Conservation (phyloP, 2,888 invertebrate species). For the Blomia tropicalis region DNA sequence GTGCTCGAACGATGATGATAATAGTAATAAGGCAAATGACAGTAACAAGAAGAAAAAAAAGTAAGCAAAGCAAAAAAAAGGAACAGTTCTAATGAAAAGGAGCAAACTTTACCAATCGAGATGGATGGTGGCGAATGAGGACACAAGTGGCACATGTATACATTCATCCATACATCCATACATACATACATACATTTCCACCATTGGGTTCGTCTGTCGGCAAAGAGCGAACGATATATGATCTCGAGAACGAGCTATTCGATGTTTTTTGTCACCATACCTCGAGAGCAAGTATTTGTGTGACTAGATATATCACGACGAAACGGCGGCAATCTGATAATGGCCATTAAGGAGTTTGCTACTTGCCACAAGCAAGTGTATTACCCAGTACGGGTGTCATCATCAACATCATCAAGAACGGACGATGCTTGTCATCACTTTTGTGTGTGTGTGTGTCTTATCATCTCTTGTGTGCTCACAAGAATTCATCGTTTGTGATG, state of each 20-base stretch:
- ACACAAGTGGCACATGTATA: no score
- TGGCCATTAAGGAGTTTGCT: background rate
- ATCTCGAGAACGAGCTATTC: background rate
- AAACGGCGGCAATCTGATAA: background rate
- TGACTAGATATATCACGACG: background rate
- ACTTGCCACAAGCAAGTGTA: background rate
- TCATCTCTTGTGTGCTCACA: background rate
- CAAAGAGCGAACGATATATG: no score
- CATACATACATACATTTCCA: no score
- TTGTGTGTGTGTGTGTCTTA: background rate
- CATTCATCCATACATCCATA: no score
- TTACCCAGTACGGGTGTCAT: background rate
- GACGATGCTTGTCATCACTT: conserved; percentile 4
- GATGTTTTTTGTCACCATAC: background rate
- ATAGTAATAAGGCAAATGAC: background rate
- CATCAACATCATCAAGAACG: background rate
- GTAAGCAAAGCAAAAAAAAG: no score
- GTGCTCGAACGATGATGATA: background rate
- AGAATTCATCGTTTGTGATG: no score
- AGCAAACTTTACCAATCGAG: background rate
- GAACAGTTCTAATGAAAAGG: background rate
- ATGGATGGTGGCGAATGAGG: no score
- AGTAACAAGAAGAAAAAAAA: no score
- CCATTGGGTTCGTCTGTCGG: no score
- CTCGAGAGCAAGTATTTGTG: no score